Base-by-base conservation (phyloP, 2,888 invertebrate genomes). In the Zaprionus bogoriensis region DNA sequence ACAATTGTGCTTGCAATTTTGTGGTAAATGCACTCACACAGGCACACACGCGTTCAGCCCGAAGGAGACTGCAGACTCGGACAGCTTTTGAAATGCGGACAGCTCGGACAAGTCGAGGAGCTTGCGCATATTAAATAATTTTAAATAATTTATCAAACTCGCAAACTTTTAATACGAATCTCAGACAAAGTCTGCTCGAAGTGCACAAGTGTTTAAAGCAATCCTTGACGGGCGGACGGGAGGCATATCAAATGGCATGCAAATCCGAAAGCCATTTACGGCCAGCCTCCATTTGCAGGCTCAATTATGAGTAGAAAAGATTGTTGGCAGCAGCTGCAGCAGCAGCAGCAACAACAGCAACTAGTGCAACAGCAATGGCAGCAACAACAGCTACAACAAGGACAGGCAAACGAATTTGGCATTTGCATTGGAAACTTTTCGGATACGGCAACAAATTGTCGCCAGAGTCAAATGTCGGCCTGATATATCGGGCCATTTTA, bases 291-390 rank as follows among this genome's bases (percentile, higher is more conserved):
- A 72, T 57, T 62, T 70, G 19, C 32, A 36, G 42, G 41, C 67
- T 81, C 77, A 79, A 69, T 78, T 82, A 75, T 82, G 79, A 62
- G 46, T 30, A 63, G 44, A 73, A 38, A 59, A 54, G 52, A 22
- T 20, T 22, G 10, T 20, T 22, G 10, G 7, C 20, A 12, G 12
- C n/a, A 54, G 54, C 46, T 51, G 30, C 23, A 14, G n/a, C n/a
- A n/a, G n/a, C n/a, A n/a, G n/a, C n/a, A n/a, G n/a, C n/a, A n/a
- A n/a, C 48, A 51, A 19, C 50, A 41, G 3, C 46, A 62, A n/a
- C n/a, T n/a, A n/a, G n/a, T n/a, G n/a, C n/a, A n/a, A n/a, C n/a
- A n/a, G n/a, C n/a, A n/a, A n/a, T n/a, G n/a, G 9, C 47, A 42
- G 2, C 30, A 53, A 44, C 48, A 42, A 38, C 53, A 66, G 9